Evolutionary conservation across 64 coral and sea anemone species (phyloP).

Genomic region (Stichodactyla helianthus): DNA sequence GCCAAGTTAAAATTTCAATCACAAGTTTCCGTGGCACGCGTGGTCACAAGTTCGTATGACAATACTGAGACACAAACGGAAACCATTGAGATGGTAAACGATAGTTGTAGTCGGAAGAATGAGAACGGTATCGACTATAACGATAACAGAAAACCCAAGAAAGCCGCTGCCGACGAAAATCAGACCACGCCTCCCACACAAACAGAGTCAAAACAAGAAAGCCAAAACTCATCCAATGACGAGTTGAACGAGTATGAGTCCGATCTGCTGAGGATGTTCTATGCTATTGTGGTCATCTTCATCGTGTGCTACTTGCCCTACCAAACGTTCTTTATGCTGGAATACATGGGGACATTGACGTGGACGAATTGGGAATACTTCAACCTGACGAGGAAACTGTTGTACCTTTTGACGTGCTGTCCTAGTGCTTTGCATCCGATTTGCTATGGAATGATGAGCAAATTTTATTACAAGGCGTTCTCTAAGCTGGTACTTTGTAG

Average conservation of each 20-base stretch:
- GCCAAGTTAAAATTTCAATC: not conserved
- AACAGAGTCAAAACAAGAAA: not conserved
- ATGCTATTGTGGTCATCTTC: slow-evolving; percentile 49
- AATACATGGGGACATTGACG: not conserved
- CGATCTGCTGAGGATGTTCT: slow-evolving; percentile 52
- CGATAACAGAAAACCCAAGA: not conserved
- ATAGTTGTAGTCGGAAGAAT: not conserved
- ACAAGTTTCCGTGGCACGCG: not conserved
- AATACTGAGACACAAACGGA: not conserved
- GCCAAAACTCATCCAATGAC: not conserved
- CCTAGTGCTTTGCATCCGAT: slow-evolving; percentile 61
- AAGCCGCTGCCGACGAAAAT: not conserved
- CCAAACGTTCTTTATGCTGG: slow-evolving; percentile 41
- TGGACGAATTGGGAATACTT: slow-evolving; percentile 23
- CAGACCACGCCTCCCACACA: not conserved
- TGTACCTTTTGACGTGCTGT: slow-evolving; percentile 26
- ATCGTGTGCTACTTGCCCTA: slow-evolving; percentile 58
- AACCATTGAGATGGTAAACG: not conserved
- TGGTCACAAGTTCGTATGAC: not conserved
- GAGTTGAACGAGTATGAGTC: slow-evolving; percentile 23
- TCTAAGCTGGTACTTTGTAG: slow-evolving; percentile 34
- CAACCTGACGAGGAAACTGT: not conserved
- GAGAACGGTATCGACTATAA: not conserved
- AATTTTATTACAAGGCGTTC: slow-evolving; percentile 53
- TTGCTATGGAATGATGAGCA: slow-evolving; percentile 59